A percentile compares a stretch with the other conserved stretches of the same genome.
Evolutionary conservation across 2,888 invertebrate genomes (phyloP).

Genomic region (Stratiomys singularior): DNA sequence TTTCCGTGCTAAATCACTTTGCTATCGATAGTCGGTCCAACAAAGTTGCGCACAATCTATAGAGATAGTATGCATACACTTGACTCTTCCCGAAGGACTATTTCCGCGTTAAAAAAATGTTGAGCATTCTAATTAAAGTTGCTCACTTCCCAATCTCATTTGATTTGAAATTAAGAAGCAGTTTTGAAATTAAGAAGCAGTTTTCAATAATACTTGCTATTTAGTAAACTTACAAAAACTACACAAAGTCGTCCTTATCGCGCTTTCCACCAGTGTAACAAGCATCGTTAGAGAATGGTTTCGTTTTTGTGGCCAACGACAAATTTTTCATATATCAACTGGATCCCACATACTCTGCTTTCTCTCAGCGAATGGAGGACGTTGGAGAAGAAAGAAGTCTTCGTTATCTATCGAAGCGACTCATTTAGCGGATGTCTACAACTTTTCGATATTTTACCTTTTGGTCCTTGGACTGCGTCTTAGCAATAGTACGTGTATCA

Average conservation of each 20-base stretch:
- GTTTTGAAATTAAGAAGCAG: too few species aligned
- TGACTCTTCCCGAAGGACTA: too few species aligned
- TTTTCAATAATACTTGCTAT: too few species aligned
- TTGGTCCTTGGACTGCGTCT: slow-evolving; percentile 33
- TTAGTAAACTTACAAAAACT: too few species aligned
- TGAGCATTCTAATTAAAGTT: too few species aligned
- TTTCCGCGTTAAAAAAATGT: neutral
- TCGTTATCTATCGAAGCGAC: slow-evolving; percentile 52
- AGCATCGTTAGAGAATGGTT: neutral
- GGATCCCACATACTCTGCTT: neutral
- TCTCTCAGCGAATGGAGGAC: neutral
- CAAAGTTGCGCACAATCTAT: neutral
- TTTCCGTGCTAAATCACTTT: slow-evolving; percentile 50
- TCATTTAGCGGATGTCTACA: slow-evolving; percentile 56
- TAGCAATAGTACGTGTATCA: neutral
- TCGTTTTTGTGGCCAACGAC: slow-evolving; percentile 16
- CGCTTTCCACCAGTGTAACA: neutral
- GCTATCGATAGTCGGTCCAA: neutral
- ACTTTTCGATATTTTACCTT: slow-evolving; percentile 55
- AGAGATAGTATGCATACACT: neutral
- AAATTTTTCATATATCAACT: slow-evolving; percentile 28
- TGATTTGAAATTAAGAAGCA: too few species aligned
- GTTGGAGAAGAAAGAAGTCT: slow-evolving; percentile 44
- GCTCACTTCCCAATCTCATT: too few species aligned
- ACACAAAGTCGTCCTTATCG: neutral